Percentiles rank a stretch among this genome's conserved stretches.
phyloP scores from a whole-genome alignment of 2,888 invertebrate species.

The Epirrhoe alternata region DNA sequence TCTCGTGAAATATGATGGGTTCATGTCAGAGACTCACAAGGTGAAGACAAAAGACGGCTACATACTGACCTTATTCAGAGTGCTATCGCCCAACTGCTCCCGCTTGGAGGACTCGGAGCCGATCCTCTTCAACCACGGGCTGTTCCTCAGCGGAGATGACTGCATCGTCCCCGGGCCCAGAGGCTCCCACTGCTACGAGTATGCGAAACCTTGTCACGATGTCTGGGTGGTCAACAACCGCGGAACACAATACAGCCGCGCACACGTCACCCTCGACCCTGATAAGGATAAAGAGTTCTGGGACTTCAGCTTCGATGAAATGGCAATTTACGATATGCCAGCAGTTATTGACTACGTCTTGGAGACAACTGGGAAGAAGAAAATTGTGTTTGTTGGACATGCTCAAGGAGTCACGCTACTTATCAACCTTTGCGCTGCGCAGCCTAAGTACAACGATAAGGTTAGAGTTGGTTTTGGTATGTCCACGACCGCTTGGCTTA shows the following conservation, averaged over 20 bases:
- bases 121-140: conserved; percentile 48
- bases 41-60: conserved; percentile 55
- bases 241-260: conserved; percentile 42
- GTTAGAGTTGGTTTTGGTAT: conserved; percentile 51
- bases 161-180: conserved; percentile 50
- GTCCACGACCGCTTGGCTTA: conserved; percentile 49
- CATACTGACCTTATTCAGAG: conserved; percentile 47
- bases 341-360: conserved; percentile 54
- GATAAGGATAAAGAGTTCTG: conserved; percentile 46
- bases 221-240: conserved; percentile 47
- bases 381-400: conserved; percentile 49
- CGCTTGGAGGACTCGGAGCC: conserved; percentile 19
- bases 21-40: conserved; percentile 44
- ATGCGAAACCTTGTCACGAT: conserved; percentile 47
- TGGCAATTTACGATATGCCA: conserved; percentile 51
- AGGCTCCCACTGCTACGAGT: conserved; percentile 50
- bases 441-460: conserved; percentile 54
- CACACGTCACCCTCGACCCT: conserved; percentile 38
- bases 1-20: conserved; percentile 49
- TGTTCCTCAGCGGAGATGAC: conserved; percentile 49
- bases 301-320: conserved; percentile 52
- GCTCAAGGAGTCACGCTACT: conserved; percentile 51
- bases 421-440: conserved; percentile 49
- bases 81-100: conserved; percentile 40
- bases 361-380: conserved; percentile 40